Evolutionary conservation across 2,113 vertebrate genomes (phyloP).

Genomic region (Crotalus helleri): DNA sequence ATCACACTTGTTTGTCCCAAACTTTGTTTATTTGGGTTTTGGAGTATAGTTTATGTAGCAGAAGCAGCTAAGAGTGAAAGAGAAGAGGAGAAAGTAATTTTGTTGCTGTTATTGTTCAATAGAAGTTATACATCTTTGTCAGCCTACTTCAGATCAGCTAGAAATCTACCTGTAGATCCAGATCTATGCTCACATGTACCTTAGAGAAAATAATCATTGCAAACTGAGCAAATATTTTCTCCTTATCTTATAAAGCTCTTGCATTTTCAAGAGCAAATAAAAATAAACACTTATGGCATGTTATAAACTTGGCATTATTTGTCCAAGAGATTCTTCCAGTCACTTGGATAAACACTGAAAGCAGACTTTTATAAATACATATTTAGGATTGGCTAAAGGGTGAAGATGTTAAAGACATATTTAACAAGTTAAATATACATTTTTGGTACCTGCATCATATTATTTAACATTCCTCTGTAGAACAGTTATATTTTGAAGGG

Average conservation of each 20-base stretch:
- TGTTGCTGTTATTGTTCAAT: background rate
- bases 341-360: constrained; percentile 69
- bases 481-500: constrained; percentile 15
- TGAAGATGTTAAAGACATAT: constrained; percentile 68
- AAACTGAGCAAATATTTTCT: constrained; percentile 23
- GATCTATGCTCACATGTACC: background rate
- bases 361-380: constrained; percentile 70
- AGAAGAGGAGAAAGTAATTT: background rate
- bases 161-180: background rate
- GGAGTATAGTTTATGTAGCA: background rate
- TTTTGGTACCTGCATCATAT: constrained; percentile 45
- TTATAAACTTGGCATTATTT: constrained; percentile 65
- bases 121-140: background rate
- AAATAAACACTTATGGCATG: constrained; percentile 64
- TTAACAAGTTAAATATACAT: constrained; percentile 72
- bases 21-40: background rate
- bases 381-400: constrained; percentile 70
- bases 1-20: background rate
- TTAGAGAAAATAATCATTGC: constrained; percentile 57
- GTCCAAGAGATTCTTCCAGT: constrained; percentile 66
- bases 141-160: background rate
- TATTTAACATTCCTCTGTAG: constrained; percentile 38
- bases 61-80: background rate
- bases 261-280: constrained; percentile 61
- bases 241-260: constrained; percentile 39